A percentile compares a stretch with the other conserved stretches of the same genome.
Evolutionary conservation across 2,113 vertebrate species (phyloP).

Genomic region (Clupea harengus): DNA sequence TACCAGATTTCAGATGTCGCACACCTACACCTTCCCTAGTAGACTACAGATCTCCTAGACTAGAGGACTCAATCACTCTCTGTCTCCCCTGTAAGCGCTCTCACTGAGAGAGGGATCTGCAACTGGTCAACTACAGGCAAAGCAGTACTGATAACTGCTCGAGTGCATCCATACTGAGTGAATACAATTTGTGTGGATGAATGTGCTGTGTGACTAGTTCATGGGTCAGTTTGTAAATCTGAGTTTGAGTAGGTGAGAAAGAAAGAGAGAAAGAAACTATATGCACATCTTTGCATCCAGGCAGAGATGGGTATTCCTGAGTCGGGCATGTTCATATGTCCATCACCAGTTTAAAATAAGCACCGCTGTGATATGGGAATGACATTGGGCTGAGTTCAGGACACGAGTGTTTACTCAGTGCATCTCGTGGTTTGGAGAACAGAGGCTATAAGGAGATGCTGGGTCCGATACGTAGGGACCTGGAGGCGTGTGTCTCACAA

Average conservation of each 20-base stretch:
- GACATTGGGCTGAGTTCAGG: not conserved
- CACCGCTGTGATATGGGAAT: not conserved
- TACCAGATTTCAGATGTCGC: not conserved
- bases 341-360: not conserved
- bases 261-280: not conserved
- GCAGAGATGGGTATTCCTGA: not conserved
- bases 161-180: too few relatives aligned
- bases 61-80: not conserved
- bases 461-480: not conserved
- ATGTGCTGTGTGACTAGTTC: not conserved
- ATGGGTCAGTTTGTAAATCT: too few relatives aligned
- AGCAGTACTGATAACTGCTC: too few relatives aligned
- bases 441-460: constrained; percentile 8
- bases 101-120: too few relatives aligned
- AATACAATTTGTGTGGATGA: too few relatives aligned
- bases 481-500: constrained; percentile 19
- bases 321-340: not conserved
- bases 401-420: not conserved
- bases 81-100: too few relatives aligned
- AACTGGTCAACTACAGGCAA: not conserved
- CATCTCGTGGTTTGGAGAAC: not conserved
- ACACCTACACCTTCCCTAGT: not conserved
- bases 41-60: not conserved
- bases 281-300: not conserved
- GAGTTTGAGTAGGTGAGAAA: not conserved